Percentiles rank a stretch among this genome's conserved stretches.
Evolutionary conservation across 2,113 vertebrate genomes (phyloP).

Genomic region (Cololabis saira): DNA sequence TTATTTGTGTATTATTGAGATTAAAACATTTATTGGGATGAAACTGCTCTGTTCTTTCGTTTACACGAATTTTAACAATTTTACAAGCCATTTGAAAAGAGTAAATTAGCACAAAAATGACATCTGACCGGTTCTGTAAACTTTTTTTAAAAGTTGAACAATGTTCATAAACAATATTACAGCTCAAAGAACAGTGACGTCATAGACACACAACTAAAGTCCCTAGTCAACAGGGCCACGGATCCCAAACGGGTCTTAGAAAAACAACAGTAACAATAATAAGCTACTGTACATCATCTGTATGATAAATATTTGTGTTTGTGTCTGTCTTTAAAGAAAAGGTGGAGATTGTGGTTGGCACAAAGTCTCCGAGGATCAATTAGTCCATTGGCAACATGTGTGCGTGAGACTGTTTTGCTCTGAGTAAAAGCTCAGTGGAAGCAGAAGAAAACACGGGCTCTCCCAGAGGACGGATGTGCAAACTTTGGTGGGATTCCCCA

Average conservation of each 20-base stretch:
- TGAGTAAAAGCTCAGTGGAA: slow-evolving; percentile 11
- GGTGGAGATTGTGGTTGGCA: background rate
- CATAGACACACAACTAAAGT: too few species aligned
- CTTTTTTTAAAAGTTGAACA: too few species aligned
- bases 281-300: background rate
- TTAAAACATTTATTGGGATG: too few species aligned
- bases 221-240: too few species aligned
- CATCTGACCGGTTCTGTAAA: too few species aligned
- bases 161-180: too few species aligned
- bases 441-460: slow-evolving; percentile 35
- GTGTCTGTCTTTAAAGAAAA: background rate
- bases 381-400: slow-evolving; percentile 46
- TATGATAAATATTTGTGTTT: slow-evolving; percentile 41
- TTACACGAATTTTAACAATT: too few species aligned
- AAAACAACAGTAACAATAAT: slow-evolving; percentile 22
- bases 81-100: too few species aligned
- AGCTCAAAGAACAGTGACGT: too few species aligned
- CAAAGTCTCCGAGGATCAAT: slow-evolving; percentile 56
- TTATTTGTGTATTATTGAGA: too few species aligned
- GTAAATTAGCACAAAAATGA: too few species aligned
- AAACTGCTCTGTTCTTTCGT: too few species aligned
- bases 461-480: slow-evolving; percentile 2
- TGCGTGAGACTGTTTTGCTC: slow-evolving; percentile 13
- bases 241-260: background rate
- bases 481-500: slow-evolving; percentile 6